Conservation (phyloP, 2,113 vertebrate genomes). For the Ceyx margarethae region DNA sequence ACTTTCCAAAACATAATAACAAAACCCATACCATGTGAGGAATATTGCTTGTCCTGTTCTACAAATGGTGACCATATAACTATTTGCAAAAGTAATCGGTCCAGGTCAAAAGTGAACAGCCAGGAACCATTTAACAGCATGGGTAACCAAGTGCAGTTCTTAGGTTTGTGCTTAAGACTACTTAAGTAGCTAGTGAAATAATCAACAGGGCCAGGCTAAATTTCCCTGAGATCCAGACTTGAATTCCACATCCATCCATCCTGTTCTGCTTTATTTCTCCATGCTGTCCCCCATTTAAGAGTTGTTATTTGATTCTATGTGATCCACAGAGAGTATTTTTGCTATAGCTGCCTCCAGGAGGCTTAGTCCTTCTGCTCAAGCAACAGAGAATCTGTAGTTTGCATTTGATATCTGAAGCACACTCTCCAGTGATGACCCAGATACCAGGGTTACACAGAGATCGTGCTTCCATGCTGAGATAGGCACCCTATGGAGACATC, state of each 20-base stretch:
- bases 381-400: background rate
- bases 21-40: background rate
- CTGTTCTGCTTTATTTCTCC: background rate
- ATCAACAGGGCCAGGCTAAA: background rate
- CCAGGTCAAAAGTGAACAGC: background rate
- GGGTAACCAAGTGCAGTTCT: background rate
- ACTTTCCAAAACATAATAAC: background rate
- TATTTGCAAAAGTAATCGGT: background rate
- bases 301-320: background rate
- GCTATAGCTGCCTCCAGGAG: background rate
- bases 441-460: background rate
- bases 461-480: background rate
- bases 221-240: background rate
- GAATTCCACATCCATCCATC: background rate
- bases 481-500: constrained; percentile 29
- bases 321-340: background rate
- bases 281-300: background rate
- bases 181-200: background rate
- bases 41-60: background rate
- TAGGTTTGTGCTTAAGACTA: background rate
- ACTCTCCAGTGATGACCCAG: constrained; percentile 7
- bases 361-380: background rate
- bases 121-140: background rate
- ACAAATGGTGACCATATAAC: background rate
- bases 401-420: background rate